These are phyloP conservation scores for Exocentrus adspersus DNA, from an alignment of 2,888 invertebrate species.

Conservation along the genomic window DNA sequence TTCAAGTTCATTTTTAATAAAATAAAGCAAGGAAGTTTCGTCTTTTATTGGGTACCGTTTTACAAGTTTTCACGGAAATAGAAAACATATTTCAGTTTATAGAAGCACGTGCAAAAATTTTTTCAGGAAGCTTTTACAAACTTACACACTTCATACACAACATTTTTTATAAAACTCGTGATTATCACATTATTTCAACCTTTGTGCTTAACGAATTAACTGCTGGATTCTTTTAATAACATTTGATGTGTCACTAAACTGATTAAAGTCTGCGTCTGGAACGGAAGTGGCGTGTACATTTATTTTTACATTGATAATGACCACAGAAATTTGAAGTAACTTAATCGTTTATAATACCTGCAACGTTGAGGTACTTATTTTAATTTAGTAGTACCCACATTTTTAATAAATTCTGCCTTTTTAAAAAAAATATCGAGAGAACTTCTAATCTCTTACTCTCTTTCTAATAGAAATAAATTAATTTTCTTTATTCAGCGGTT, in stretches of 20 bases:
- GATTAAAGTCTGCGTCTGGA: constrained; percentile 7
- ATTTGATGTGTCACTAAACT: constrained; percentile 9
- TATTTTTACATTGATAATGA: constrained; percentile 10
- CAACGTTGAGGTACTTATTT: too few relatives aligned
- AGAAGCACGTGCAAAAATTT: too few relatives aligned
- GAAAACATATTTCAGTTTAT: background rate
- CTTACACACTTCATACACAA: too few relatives aligned
- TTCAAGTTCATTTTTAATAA: background rate
- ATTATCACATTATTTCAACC: background rate
- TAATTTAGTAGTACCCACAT: too few relatives aligned
- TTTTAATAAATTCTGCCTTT: too few relatives aligned
- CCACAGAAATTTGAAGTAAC: background rate
- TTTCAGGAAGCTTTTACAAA: background rate
- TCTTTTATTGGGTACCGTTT: too few relatives aligned
- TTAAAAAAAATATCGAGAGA: too few relatives aligned
- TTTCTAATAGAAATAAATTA: too few relatives aligned
- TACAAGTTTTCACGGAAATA: too few relatives aligned
- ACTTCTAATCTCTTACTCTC: too few relatives aligned
- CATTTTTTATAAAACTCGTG: constrained; percentile 6
- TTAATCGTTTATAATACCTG: too few relatives aligned
- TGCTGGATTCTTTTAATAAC: constrained; percentile 7
- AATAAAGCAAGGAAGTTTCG: background rate
- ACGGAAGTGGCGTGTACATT: constrained; percentile 7
- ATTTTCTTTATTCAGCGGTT: too few relatives aligned
- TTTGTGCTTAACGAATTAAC: constrained; percentile 1